These are phyloP conservation scores for Caenorhabditis angaria DNA, from an alignment of 2,888 invertebrate species.

Conservation along the genomic window DNA sequence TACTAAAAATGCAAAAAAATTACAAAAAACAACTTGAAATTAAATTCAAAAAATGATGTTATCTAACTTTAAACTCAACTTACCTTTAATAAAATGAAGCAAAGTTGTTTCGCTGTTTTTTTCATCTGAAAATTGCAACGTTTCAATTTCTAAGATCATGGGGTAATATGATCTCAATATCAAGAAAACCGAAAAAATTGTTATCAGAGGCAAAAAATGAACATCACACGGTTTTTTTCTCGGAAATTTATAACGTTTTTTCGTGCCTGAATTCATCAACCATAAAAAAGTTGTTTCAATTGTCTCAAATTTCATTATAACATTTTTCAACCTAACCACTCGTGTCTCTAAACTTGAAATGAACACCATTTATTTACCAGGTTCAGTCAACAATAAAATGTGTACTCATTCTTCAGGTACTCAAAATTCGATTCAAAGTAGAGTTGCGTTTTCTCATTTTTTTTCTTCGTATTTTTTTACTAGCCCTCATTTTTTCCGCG, in stretches of 20 bases:
- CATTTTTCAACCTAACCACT: not conserved
- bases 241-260: not conserved
- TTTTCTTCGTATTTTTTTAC: not conserved
- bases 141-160: no score
- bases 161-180: not conserved
- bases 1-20: no score
- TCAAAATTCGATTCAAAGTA: no score
- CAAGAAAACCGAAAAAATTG: not conserved
- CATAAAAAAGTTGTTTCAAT: not conserved
- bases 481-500: no score
- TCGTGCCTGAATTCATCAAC: not conserved
- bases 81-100: no score
- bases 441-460: not conserved
- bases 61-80: no score
- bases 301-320: not conserved
- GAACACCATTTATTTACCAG: not conserved
- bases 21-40: no score
- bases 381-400: not conserved
- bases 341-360: not conserved
- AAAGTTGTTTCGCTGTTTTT: no score
- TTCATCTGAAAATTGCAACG: no score
- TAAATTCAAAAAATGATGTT: no score
- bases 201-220: not conserved
- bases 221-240: constrained; percentile 4
- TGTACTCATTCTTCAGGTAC: not conserved